These are phyloP conservation scores for Lerema accius DNA, from an alignment of 1,140 invertebrate species.

Conservation along the genomic window DNA sequence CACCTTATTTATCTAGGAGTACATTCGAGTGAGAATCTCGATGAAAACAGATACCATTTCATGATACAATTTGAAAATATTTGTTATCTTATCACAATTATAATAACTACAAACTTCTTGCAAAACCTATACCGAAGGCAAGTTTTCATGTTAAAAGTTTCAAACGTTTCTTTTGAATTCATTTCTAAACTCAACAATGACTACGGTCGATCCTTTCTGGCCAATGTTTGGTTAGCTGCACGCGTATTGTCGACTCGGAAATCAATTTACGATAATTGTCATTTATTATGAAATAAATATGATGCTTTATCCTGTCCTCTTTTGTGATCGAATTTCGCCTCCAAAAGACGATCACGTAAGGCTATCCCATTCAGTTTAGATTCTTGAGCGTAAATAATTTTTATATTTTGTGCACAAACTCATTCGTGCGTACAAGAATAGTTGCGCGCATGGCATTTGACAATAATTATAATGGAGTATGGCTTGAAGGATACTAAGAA, in stretches of 20 bases:
- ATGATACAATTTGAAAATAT: constrained; percentile 46
- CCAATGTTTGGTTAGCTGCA: constrained; percentile 81
- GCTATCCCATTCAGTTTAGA: constrained; percentile 51
- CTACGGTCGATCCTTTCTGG: constrained; percentile 64
- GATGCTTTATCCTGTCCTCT: constrained; percentile 66
- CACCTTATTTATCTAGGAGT: too few species aligned
- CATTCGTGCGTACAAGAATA: constrained; percentile 58
- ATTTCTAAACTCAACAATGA: constrained; percentile 53
- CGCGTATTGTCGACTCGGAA: constrained; percentile 61
- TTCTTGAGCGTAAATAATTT: constrained; percentile 66
- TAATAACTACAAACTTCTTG: constrained; percentile 59
- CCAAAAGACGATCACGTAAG: constrained; percentile 57
- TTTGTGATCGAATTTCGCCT: constrained; percentile 54
- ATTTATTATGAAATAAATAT: constrained; percentile 83
- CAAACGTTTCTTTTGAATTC: constrained; percentile 45
- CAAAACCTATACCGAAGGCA: constrained; percentile 39
- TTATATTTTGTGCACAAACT: constrained; percentile 68
- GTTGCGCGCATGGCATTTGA: constrained; percentile 60
- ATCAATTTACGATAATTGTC: constrained; percentile 82
- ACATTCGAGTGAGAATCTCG: too few species aligned
- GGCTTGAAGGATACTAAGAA: constrained; percentile 69
- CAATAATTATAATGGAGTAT: constrained; percentile 73
- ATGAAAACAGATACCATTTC: too few species aligned
- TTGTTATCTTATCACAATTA: constrained; percentile 62
- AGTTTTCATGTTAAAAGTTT: too few species aligned